These are phyloP conservation scores for Neodiprion pinetum DNA, from an alignment of 1,140 invertebrate species.

Conservation along the genomic window DNA sequence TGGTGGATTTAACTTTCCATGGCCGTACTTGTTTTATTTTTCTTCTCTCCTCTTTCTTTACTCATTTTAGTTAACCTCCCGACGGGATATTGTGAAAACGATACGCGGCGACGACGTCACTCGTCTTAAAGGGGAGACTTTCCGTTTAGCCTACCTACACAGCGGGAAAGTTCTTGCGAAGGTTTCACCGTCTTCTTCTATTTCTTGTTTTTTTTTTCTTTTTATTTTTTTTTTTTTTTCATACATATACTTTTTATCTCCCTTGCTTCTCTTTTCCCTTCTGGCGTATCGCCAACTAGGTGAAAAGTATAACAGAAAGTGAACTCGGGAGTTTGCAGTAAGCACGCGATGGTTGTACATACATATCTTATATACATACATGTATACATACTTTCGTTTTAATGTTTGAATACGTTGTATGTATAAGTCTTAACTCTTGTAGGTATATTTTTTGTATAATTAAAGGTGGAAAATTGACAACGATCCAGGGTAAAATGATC, in stretches of 20 bases:
- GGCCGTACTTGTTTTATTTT: slow-evolving; percentile 6
- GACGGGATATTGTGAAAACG: slow-evolving; percentile 14
- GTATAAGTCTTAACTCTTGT: no score
- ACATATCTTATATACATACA: no score
- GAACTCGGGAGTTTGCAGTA: slow-evolving; percentile 54
- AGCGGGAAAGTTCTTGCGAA: slow-evolving; percentile 39
- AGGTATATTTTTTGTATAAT: no score
- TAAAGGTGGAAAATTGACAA: no score
- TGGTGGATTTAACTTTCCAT: neutral
- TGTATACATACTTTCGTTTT: no score
- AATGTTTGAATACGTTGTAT: no score
- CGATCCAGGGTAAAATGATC: no score
- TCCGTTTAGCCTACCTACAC: slow-evolving; percentile 41
- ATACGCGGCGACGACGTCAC: slow-evolving; percentile 26
- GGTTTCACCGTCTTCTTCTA: slow-evolving; percentile 36
- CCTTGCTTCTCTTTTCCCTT: slow-evolving; percentile 22
- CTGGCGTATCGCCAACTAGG: slow-evolving; percentile 59
- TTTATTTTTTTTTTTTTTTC: slow-evolving; percentile 30
- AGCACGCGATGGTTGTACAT: slow-evolving; percentile 20
- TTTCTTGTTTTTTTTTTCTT: slow-evolving; percentile 28
- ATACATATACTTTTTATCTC: slow-evolving; percentile 22
- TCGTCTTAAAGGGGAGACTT: slow-evolving; percentile 57
- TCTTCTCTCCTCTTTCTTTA: slow-evolving; percentile 3
- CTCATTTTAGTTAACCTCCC: slow-evolving; percentile 10
- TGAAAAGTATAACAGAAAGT: slow-evolving; percentile 59